phyloP scores from a whole-genome alignment of 2,888 invertebrate species.

The Brenthis hecate region DNA sequence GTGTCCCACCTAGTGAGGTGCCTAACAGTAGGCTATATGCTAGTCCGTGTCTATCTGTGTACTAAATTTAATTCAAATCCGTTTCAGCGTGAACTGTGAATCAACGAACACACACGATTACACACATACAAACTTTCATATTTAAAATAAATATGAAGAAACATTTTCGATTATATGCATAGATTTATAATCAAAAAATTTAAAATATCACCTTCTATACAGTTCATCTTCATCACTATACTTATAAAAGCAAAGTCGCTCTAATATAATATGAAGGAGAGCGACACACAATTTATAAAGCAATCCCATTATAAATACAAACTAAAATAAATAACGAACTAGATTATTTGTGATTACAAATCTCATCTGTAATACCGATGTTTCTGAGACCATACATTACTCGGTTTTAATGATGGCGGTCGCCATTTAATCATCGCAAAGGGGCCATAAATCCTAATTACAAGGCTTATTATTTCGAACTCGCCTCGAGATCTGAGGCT shows the following conservation, averaged over 20 bases:
- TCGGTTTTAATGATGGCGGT: conserved; percentile 58
- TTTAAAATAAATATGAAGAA: too few relatives aligned
- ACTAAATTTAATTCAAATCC: too few relatives aligned
- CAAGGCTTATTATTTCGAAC: conserved; percentile 75
- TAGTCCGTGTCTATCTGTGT: too few relatives aligned
- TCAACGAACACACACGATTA: too few relatives aligned
- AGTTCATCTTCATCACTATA: neutral
- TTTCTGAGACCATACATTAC: conserved; percentile 57
- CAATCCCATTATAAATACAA: conserved; percentile 16
- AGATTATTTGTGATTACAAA: conserved; percentile 50
- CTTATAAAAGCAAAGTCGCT: neutral
- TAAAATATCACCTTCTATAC: neutral
- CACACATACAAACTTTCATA: too few relatives aligned
- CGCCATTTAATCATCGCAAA: conserved; percentile 71
- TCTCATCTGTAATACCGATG: conserved; percentile 55
- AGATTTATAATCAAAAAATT: too few relatives aligned
- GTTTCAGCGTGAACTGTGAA: too few relatives aligned
- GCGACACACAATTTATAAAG: conserved; percentile 13
- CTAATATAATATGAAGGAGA: conserved; percentile 10
- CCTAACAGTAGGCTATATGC: too few relatives aligned
- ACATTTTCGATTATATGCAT: too few relatives aligned
- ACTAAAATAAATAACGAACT: conserved; percentile 31
- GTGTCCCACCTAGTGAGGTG: too few relatives aligned
- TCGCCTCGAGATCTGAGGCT: conserved; percentile 56
- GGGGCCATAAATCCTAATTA: conserved; percentile 76